Base-by-base conservation (phyloP, 2,797 vertebrate species). In the Artibeus lituratus region DNA sequence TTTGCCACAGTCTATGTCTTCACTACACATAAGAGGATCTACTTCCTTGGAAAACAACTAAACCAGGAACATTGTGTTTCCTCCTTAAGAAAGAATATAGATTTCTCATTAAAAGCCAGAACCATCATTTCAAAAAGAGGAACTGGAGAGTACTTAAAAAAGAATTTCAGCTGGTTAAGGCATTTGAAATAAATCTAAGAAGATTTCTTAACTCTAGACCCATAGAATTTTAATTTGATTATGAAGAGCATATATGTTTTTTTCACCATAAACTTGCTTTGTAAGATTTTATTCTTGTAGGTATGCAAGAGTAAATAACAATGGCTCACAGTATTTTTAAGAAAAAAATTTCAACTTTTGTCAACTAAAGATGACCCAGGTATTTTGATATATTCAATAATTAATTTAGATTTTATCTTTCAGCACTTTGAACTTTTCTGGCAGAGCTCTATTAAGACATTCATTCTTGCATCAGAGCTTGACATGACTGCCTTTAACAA, bases 41-140 rank as follows among this genome's bases (percentile, higher is more conserved):
- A 83, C 26, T 81, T 90, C 77, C 94, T 81, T 85, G 59, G 35
- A 81, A 53, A 94, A 85, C 70, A 87, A 93, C 51, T 82, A 94
- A 96, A 53, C 73, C 84, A 96, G 82, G 90, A 69, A 85, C 70
- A 67, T 18, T 88, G 44, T 85, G 22, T 82, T 95, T 94, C 73
- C 15, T 62, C 59, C 37, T 92, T 86, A 91, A 90, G 62, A 87
- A 55, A 77, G 24, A 94, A 87, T 93, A 53, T 35, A 74, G 22
- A 88, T 94, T 86, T 94, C 59, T 93, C n/a, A 86, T 76, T 91
- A 95, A 80, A 95, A 95, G 59, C 49, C 72, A 96, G 93, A 96
- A 32, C 37, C 39, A 67, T 96, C 19, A 82, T 93, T 96, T 94
- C 42, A 92, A 92, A 97, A 95, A 26, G 14, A 94, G 88, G 49